Evolutionary conservation across 2,113 vertebrate genomes (phyloP).

Genomic region (Artemisiospiza belli): DNA sequence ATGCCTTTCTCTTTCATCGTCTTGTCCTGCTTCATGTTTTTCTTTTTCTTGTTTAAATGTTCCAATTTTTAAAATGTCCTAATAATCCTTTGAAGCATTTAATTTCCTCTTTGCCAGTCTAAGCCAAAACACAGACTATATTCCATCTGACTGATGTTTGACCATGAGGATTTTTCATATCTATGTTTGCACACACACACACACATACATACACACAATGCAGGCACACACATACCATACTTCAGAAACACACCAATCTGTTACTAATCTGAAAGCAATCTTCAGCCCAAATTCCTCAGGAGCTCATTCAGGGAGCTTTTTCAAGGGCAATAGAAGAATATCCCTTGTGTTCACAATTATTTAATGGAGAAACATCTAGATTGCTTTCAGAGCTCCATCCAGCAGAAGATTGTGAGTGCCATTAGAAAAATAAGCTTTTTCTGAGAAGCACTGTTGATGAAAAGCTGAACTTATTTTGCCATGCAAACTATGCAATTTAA

Average conservation of each 20-base stretch:
- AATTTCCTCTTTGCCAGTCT: conserved; percentile 42
- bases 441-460: not conserved
- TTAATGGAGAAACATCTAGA: conserved; percentile 12
- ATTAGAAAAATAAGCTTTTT: not conserved
- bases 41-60: not conserved
- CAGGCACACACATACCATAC: fast-evolving
- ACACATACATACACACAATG: fast-evolving
- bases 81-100: conserved; percentile 31
- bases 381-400: conserved; percentile 14
- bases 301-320: not conserved
- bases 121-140: conserved; percentile 13
- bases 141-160: not conserved
- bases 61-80: not conserved
- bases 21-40: conserved; percentile 1
- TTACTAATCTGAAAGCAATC: not conserved
- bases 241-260: not conserved
- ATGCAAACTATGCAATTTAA: not conserved
- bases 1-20: conserved; percentile 3
- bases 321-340: not conserved
- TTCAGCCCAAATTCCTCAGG: not conserved
- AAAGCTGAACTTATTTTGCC: conserved; percentile 25
- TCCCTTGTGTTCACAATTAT: not conserved
- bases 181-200: not conserved
- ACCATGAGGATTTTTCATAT: not conserved
- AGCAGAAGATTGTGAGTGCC: not conserved